Percentiles rank a stretch among this genome's conserved stretches.
Conservation (phyloP, 2,888 invertebrate genomes). For the Campoplex nolae region DNA sequence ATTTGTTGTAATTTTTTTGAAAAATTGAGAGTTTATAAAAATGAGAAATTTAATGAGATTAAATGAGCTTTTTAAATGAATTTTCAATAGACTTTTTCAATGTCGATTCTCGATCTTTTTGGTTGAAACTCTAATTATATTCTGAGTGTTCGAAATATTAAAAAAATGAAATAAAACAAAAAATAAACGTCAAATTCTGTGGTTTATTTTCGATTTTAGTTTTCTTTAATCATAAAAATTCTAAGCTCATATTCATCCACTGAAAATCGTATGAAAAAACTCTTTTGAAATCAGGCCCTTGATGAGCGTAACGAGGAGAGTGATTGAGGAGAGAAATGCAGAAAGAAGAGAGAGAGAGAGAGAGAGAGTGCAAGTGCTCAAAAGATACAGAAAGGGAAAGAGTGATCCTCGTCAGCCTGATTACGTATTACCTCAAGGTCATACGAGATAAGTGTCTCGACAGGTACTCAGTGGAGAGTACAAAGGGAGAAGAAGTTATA, state of each 20-base stretch:
- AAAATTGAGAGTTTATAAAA: no score
- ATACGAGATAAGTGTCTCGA: conserved; percentile 52
- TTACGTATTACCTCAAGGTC: conserved; percentile 63
- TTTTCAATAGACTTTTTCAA: no score
- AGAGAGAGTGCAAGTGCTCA: conserved; percentile 12
- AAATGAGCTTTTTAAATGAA: no score
- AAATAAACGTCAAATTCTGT: no score
- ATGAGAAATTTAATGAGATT: no score
- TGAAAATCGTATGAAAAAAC: background rate
- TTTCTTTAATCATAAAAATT: background rate
- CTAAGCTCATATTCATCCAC: background rate
- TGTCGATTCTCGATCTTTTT: no score
- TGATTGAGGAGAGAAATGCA: conserved; percentile 29
- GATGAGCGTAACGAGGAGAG: conserved; percentile 24
- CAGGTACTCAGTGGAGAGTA: conserved; percentile 22
- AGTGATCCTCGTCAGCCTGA: conserved; percentile 57
- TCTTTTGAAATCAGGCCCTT: conserved; percentile 15
- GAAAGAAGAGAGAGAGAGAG: conserved; percentile 22
- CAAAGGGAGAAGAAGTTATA: conserved; percentile 5
- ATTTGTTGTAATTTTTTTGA: no score
- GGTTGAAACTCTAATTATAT: no score
- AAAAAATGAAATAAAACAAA: no score
- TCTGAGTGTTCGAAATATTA: no score
- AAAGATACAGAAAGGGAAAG: conserved; percentile 39
- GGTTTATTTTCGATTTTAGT: no score